These are phyloP conservation scores for Chaetorhynchus papuensis DNA, from an alignment of 2,113 vertebrate species.

Conservation along the genomic window DNA sequence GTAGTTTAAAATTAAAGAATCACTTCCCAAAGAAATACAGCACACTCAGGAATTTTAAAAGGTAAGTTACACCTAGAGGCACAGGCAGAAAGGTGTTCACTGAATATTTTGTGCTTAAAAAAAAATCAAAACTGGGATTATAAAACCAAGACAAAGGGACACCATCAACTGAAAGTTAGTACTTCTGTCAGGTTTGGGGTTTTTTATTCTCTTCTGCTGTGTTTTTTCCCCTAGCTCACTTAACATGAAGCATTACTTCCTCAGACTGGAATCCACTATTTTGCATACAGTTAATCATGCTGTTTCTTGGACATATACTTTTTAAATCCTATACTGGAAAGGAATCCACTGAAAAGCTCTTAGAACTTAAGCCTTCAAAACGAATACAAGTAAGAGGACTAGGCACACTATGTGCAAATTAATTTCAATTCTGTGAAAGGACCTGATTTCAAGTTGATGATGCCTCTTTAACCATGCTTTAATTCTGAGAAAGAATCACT, in stretches of 20 bases:
- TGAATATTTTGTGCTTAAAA: constrained; percentile 9
- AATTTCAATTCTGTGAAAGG: not conserved
- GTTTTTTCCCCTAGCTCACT: not conserved
- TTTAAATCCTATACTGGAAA: not conserved
- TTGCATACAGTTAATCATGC: not conserved
- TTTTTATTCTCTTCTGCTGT: not conserved
- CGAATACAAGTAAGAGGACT: not conserved
- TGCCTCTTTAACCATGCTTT: constrained; percentile 24
- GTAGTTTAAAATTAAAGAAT: not conserved
- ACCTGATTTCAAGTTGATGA: constrained; percentile 48
- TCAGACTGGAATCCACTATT: not conserved
- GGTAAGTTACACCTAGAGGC: not conserved
- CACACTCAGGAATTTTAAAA: not conserved
- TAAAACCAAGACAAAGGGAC: constrained; percentile 51
- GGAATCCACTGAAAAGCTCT: not conserved
- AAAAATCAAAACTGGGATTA: not conserved
- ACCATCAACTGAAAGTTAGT: constrained; percentile 48
- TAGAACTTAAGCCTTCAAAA: not conserved
- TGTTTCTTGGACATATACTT: not conserved
- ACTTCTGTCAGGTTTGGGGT: not conserved
- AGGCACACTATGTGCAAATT: not conserved
- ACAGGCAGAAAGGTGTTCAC: constrained; percentile 40
- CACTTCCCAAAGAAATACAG: constrained; percentile 25
- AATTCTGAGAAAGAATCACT: not conserved
- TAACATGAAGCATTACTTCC: not conserved